phyloP scores from a whole-genome alignment of 2,113 vertebrate species.

The Nothocercus julius region DNA sequence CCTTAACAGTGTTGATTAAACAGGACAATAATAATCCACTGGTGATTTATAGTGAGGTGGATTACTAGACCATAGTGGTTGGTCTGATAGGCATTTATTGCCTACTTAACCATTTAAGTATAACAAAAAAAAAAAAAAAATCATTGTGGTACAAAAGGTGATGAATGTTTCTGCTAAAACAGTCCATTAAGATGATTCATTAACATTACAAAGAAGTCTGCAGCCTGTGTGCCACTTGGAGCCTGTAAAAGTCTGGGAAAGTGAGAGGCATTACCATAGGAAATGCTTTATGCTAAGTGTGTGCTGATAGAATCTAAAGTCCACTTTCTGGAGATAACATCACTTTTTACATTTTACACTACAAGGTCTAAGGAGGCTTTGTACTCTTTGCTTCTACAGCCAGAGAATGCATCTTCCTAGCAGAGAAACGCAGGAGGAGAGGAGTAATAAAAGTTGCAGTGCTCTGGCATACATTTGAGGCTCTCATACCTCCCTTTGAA shows the following conservation, averaged over 20 bases:
- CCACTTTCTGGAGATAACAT: conserved; percentile 71
- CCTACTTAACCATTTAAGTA: conserved; percentile 75
- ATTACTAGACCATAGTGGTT: conserved; percentile 52
- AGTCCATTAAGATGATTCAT: conserved; percentile 80
- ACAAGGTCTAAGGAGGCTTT: conserved; percentile 64
- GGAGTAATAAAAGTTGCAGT: conserved; percentile 62
- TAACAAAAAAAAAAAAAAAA: conserved; percentile 63
- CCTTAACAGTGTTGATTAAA: conserved; percentile 67
- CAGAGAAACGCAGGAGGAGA: conserved; percentile 12
- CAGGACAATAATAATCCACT: conserved; percentile 68
- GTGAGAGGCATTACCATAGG: conserved; percentile 64
- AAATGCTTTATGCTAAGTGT: conserved; percentile 63
- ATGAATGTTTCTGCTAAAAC: conserved; percentile 76
- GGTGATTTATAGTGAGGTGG: conserved; percentile 72
- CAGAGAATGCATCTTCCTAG: conserved; percentile 40
- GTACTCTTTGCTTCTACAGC: conserved; percentile 46
- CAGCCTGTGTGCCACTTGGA: conserved; percentile 64
- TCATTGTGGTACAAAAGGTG: conserved; percentile 75
- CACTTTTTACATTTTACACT: conserved; percentile 67
- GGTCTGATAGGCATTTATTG: conserved; percentile 79
- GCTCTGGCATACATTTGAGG: conserved; percentile 6
- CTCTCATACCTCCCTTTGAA: conserved; percentile 59
- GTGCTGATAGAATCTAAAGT: conserved; percentile 68
- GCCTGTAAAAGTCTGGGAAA: conserved; percentile 58
- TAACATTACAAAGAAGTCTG: conserved; percentile 71